phyloP scores from a whole-genome alignment of 2,888 invertebrate species.

The Leucophenga maculata region DNA sequence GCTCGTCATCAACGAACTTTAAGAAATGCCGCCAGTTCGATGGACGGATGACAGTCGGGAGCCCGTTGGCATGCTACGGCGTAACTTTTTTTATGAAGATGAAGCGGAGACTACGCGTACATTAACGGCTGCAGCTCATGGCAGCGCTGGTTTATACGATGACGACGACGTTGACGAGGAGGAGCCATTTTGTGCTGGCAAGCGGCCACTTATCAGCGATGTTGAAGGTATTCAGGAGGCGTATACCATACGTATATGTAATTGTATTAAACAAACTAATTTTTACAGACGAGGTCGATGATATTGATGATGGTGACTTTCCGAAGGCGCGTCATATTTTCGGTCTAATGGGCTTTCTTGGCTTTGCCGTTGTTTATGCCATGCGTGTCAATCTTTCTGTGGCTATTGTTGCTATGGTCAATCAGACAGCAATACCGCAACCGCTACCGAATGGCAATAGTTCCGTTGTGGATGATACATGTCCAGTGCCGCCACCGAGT shows the following conservation, averaged over 20 bases:
- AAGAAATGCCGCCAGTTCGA: slow-evolving; percentile 49
- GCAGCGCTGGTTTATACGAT: slow-evolving; percentile 40
- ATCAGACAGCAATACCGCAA: slow-evolving; percentile 78
- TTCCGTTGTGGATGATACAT: slow-evolving; percentile 73
- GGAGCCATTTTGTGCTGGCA: slow-evolving; percentile 49
- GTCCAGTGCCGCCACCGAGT: slow-evolving; percentile 72
- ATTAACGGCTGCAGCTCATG: slow-evolving; percentile 16
- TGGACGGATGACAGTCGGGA: slow-evolving; percentile 58
- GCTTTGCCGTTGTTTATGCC: slow-evolving; percentile 90
- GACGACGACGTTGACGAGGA: slow-evolving; percentile 58
- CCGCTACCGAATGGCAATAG: slow-evolving; percentile 73
- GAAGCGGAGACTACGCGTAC: slow-evolving; percentile 8
- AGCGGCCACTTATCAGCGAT: slow-evolving; percentile 50
- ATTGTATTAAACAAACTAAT: not conserved
- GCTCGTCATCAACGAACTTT: not conserved
- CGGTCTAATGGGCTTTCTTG: slow-evolving; percentile 88
- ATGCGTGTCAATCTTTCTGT: slow-evolving; percentile 93
- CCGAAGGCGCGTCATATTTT: slow-evolving; percentile 82
- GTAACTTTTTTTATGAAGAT: slow-evolving; percentile 48
- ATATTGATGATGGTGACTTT: slow-evolving; percentile 51
- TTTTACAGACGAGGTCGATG: no score
- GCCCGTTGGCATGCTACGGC: slow-evolving; percentile 38
- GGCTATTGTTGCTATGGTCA: slow-evolving; percentile 96
- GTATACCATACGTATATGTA: slow-evolving; percentile 19
- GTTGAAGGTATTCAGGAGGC: slow-evolving; percentile 1